Conservation (phyloP, 2,797 vertebrate genomes). For the Amazonetta brasiliensis region DNA sequence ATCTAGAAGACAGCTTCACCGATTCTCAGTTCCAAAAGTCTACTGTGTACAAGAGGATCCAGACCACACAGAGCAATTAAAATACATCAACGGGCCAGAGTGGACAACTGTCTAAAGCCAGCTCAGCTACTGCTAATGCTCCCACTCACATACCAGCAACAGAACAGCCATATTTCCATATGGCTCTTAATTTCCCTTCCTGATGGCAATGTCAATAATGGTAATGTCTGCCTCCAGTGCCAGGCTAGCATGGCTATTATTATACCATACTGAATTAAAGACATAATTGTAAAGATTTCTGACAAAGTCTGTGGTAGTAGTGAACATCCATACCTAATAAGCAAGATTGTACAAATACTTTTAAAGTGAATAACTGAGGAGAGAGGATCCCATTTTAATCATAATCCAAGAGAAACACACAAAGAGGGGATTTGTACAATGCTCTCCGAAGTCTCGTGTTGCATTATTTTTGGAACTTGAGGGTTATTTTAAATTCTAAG, state of each 20-base stretch:
- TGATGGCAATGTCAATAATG: not conserved
- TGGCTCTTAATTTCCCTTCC: not conserved
- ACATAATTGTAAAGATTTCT: not conserved
- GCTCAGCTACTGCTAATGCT: not conserved
- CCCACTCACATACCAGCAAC: not conserved
- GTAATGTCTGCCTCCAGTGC: not conserved
- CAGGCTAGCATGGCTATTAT: not conserved
- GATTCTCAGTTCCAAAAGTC: not conserved
- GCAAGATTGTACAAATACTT: not conserved
- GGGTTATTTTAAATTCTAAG: not conserved
- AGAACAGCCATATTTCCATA: not conserved
- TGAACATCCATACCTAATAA: not conserved
- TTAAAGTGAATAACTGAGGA: not conserved
- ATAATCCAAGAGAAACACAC: not conserved
- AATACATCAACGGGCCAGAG: not conserved
- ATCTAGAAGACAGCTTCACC: not conserved
- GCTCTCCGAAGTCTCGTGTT: not conserved
- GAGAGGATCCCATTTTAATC: not conserved
- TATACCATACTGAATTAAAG: not conserved
- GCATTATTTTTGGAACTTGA: constrained; percentile 10
- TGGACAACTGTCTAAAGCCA: not conserved
- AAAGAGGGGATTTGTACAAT: not conserved
- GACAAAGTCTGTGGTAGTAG: not conserved
- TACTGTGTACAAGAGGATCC: not conserved
- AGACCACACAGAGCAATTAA: not conserved